Base-by-base conservation (phyloP, 1,140 invertebrate genomes). In the Potamilus streckersoni region DNA sequence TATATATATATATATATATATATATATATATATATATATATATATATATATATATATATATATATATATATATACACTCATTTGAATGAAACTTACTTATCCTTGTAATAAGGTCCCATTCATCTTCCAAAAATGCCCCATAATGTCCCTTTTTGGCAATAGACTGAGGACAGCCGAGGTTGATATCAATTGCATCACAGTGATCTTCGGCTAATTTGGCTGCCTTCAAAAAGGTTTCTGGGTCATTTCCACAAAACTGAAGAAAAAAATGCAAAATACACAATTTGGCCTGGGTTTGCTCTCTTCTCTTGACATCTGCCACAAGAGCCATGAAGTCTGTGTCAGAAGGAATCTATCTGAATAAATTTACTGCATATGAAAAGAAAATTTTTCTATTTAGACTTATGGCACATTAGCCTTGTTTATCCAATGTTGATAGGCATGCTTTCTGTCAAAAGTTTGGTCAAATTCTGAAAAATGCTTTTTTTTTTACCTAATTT, bases 161-260 rank as follows among this genome's bases (percentile, higher is more conserved):
- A 6, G 94, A 94, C 90, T 98, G 97, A 0, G 97, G 97, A 91
- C 97, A 99, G 0, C 98, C 98, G 71, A 99, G 92, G 91, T 99
- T 99, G n/a, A 99, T 93, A 90, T 99, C 98, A 70, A 99, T 94
- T 17, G 96, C 98, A 91, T 98, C 96, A 91, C 97, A 99, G 82
- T 94, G 90, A 66, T 93, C 92, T 89, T 97, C 94, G 17, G 95
- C 96, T 20, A 97, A 89, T 80, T 94, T 91, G 8, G 95, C 96
- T 56, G 98, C 98, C 89, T 95, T 93, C 70, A 97, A 88, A 84
- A 99, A 92, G 23, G 93, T 93, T 65, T 96, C 92, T 12, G 97
- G 94, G 91, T 99, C 95, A 91, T 99, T 99, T 1, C 96, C 97
- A 91, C 98, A 99, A 92, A 99, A 99, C 95, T 98, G 87, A 66